phyloP scores from a whole-genome alignment of 2,113 vertebrate species.

The Anas platyrhynchos region DNA sequence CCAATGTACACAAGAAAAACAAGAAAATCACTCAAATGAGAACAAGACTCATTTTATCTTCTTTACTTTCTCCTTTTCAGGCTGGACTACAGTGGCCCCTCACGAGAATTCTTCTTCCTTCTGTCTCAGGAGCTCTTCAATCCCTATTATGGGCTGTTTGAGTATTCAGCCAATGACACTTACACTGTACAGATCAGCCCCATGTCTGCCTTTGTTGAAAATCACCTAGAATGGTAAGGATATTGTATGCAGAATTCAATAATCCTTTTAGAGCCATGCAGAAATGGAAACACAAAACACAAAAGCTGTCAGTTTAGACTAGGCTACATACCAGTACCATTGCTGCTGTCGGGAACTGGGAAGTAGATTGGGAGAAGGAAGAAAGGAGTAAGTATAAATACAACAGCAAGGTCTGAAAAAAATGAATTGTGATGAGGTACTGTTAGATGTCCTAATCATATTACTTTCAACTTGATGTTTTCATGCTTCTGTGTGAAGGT shows the following conservation, averaged over 20 bases:
- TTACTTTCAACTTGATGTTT: background rate
- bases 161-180: slow-evolving; percentile 97
- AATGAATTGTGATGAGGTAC: background rate
- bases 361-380: background rate
- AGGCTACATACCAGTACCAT: background rate
- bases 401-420: background rate
- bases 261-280: background rate
- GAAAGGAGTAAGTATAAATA: background rate
- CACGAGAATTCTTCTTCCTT: slow-evolving; percentile 98
- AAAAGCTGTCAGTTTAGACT: background rate
- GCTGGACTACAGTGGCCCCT: slow-evolving; percentile 96
- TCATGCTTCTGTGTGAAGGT: background rate
- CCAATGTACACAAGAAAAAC: background rate
- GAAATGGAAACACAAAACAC: background rate
- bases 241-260: background rate
- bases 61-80: slow-evolving; percentile 74
- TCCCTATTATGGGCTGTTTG: slow-evolving; percentile 97
- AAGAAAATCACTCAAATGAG: background rate
- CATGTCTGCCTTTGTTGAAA: slow-evolving; percentile 98
- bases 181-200: slow-evolving; percentile 99
- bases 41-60: slow-evolving; percentile 13
- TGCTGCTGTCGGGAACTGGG: background rate
- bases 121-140: slow-evolving; percentile 99
- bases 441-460: background rate
- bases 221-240: slow-evolving; percentile 95